Percentiles rank a stretch among this genome's conserved stretches.
Conservation (phyloP, 2,797 vertebrate genomes). For the Acomys russatus region DNA sequence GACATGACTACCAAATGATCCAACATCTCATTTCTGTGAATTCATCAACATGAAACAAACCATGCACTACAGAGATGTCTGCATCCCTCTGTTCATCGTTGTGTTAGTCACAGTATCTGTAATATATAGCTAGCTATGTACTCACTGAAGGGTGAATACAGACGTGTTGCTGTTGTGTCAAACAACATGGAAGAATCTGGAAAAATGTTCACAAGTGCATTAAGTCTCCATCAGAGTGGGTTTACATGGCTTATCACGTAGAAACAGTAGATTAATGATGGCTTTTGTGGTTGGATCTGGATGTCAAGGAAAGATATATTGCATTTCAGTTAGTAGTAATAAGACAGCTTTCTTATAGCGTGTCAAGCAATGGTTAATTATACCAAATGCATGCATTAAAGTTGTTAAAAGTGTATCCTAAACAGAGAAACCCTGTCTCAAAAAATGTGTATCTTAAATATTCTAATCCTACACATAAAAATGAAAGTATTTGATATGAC, state of each 20-base stretch:
- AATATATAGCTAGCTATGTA: background rate
- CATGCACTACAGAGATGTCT: background rate
- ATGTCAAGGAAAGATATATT: background rate
- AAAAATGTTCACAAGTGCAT: background rate
- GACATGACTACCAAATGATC: background rate
- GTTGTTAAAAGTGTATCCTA: background rate
- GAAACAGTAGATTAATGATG: background rate
- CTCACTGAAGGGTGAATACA: background rate
- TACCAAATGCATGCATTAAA: background rate
- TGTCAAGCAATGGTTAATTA: background rate
- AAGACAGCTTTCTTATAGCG: background rate
- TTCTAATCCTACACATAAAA: background rate
- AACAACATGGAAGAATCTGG: background rate
- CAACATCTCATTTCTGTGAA: background rate
- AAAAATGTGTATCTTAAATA: background rate
- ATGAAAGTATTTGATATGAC: background rate
- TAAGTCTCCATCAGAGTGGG: background rate
- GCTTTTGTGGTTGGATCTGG: no score
- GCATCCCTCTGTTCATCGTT: background rate
- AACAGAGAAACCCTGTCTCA: no score
- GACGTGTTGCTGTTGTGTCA: background rate
- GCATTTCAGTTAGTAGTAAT: background rate
- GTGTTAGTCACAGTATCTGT: background rate
- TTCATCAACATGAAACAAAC: background rate
- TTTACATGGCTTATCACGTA: background rate